Base-by-base conservation (phyloP, 2,113 vertebrate species). In the Malaclemys terrapin region DNA sequence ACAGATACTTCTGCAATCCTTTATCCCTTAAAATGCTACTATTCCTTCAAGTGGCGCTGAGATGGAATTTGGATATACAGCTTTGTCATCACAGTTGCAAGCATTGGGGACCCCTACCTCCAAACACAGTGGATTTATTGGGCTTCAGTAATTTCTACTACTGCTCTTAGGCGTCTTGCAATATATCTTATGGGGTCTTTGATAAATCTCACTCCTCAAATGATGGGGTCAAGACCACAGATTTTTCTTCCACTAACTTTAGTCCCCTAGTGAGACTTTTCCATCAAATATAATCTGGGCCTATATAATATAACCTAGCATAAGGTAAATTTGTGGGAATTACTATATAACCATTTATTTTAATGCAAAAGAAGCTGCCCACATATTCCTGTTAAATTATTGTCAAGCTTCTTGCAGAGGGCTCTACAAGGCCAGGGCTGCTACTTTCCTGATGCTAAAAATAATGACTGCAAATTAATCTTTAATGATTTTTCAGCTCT, bases 401-500 rank as follows among this genome's bases (percentile, higher is more conserved):
- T 57, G 82, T 91, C 79, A 80, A 31, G 56, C 53, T 95, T 84
- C 10, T 1, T 13, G 11, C 20, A 76, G 22, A 76, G 83, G 80
- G 42, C 53, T 19, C 35, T 76, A 45, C 20, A 76, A 86, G 31
- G 72, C 78, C 59, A 50, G 50, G 80, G 85, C 72, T 38, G 85
- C 49, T 89, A n/a, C 35, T 91, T 78, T 75, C 62, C 75, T 93
- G 53, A 19, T 24, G 16, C 87, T 54, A 17, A 25, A 45, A 57
- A 31, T 12, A 45, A 27, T 42, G 65, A n/a, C 83, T 79, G 57
- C 53, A 83, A 86, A 95, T 78, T 93, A 84, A 59, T 49, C 54
- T 83, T 93, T 87, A 76, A 42, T 35, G 91, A 93, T 80, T 94
- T 85, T 79, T 59, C 88, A 69, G 31, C 84, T 38, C 3, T 47